Conservation (phyloP, 2,797 vertebrate species). For the Ibycter americanus region DNA sequence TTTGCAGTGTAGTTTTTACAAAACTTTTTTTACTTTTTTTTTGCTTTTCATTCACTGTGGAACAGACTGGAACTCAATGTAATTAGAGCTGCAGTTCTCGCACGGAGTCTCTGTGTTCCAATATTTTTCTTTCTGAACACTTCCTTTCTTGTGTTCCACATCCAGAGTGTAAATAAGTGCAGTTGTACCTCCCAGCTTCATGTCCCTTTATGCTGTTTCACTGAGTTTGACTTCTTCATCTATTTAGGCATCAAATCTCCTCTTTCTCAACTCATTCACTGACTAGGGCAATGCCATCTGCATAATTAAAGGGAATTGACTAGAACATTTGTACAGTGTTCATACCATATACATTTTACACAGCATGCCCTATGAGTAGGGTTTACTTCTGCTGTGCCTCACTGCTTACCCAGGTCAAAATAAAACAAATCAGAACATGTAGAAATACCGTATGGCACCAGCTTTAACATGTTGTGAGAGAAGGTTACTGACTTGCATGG, state of each 20-base stretch:
- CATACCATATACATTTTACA: not conserved
- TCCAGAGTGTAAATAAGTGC: not conserved
- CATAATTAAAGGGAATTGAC: not conserved
- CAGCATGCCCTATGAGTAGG: not conserved
- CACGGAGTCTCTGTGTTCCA: not conserved
- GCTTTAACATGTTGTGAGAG: not conserved
- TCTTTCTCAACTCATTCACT: not conserved
- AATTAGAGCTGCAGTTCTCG: not conserved
- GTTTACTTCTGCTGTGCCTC: not conserved
- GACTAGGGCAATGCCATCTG: not conserved
- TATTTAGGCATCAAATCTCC: not conserved
- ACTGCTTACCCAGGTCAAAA: not conserved
- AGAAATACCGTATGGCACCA: not conserved
- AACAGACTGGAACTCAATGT: not conserved
- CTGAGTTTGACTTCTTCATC: not conserved
- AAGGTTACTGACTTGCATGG: not conserved
- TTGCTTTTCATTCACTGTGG: not conserved
- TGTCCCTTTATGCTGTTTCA: not conserved
- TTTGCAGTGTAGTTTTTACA: not conserved
- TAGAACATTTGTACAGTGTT: not conserved
- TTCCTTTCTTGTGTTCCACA: not conserved
- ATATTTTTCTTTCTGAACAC: fast-evolving
- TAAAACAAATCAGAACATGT: not conserved
- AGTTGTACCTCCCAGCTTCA: not conserved
- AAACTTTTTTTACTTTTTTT: not conserved